Evolutionary conservation across 2,888 invertebrate species (phyloP), one percentile per base, ranked within the genome.

Genomic region (Pyrocoelia pectoralis): DNA sequence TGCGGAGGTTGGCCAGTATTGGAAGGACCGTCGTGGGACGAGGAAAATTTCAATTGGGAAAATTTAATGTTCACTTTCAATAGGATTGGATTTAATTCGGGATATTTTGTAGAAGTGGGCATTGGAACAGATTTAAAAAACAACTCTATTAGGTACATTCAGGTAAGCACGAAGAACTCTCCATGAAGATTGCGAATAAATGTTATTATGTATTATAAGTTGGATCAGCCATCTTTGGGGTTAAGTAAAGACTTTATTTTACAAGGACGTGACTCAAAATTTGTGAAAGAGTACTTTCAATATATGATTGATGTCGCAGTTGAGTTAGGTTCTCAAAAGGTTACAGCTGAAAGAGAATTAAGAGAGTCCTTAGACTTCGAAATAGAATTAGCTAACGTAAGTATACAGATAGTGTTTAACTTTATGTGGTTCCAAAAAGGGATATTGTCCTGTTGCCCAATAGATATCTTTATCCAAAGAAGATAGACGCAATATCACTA

Each of bases 1-100:
- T 83, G 95, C 5, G 95, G 95, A 1, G 94, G 95, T 2, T 97
- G 95, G 95, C 96, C 97, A 0, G 89, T 93, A 24, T 82, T 94
- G 18, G 89, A 89, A 68, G 93, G 90, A 0, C 83, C 86, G 17
- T 66, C 76, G 0, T 94, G 94, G 94, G 85, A 89, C 71, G 70
- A 71, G 6, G 41, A 18, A 75, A 0, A 76, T 6, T 70, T 66
- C 43, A 24, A 60, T 24, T 72, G 72, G 72, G 55, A 52, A n/a
- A 28, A 69, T 10, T 24, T 62, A 4, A 54, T 65, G 29, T 54
- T 57, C 43, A 52, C 65, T 28, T 63, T 66, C 24, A 56, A 50
- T 6, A 24, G 65, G 12, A 41, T 53, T 1, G 73, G 73, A 1
- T 68, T 66, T 50, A 56, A 50, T 8, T 29, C 64, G 2, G 56